Base-by-base conservation (phyloP, 2,113 vertebrate genomes). In the Dicrurus megarhynchus region DNA sequence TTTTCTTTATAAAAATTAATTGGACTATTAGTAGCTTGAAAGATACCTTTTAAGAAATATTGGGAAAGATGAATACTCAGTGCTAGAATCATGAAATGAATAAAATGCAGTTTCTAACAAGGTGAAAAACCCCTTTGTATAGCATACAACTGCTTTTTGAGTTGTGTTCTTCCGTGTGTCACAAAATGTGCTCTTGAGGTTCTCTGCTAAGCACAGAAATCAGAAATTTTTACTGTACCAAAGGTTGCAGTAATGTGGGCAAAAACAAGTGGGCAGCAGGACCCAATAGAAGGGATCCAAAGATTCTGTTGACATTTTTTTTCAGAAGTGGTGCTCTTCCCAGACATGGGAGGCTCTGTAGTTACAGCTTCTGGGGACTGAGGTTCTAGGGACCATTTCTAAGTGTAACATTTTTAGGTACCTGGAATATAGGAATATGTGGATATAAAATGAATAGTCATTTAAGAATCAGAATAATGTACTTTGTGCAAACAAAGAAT, bases 381-480 rank as follows among this genome's bases (percentile, higher is more conserved):
- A 89, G 19, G 19, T 67, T 87, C 30, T 67, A 74, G 35, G 21
- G 53, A 39, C 11, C 3, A 6, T 47, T 47, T 55, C 50, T 87
- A 74, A 17, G 6, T 69, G 71, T 95, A 92, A 89, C 28, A 84
- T 24, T 30, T 89, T 67, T 47, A 71, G 26, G 21, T 52, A 35
- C 12, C 15, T 37, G 19, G 41, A 94, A 60, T 47, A 39, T 32
- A 44, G 5, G 20, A 65, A 67, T 50, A 50, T 0, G 1, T 94
- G 69, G 68, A 63, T 89, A 74, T 56, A 96, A 96, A 95, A 94
- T 76, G 89, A 90, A 63, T 59, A 78, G 47, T 97, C 74, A 91
- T 91, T 95, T 94, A 88, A 97, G 95, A 95, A 94, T 92, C 46
- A 77, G 41, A 26, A 89, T 79, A 10, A n/a, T 75, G n/a, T 63